These are phyloP conservation scores for Telmatochromis brachygnathus DNA, from an alignment of 2,113 vertebrate species.

Conservation along the genomic window DNA sequence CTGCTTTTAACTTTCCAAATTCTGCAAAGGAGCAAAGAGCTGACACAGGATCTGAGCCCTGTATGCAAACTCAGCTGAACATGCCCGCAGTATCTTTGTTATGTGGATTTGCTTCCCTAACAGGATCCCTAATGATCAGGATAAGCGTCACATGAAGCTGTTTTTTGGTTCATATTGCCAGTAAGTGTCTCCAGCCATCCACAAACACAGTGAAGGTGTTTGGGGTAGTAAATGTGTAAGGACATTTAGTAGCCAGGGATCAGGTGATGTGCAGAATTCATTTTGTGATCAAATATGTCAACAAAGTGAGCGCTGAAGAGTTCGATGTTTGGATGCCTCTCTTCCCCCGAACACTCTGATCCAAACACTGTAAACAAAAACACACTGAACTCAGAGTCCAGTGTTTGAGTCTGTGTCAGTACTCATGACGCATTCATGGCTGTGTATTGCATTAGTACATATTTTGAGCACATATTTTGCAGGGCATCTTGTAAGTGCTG, in stretches of 20 bases:
- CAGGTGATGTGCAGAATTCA: neutral
- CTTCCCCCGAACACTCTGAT: neutral
- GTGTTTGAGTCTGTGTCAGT: neutral
- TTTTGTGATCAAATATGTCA: neutral
- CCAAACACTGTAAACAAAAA: neutral
- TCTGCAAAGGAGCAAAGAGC: neutral
- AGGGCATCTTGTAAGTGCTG: neutral
- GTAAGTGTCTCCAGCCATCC: neutral
- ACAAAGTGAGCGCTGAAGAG: neutral
- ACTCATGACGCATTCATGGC: neutral
- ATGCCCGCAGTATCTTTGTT: accelerated
- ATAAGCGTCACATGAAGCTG: neutral
- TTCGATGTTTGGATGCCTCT: neutral
- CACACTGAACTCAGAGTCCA: neutral
- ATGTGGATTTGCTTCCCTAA: neutral
- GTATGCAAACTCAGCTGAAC: neutral
- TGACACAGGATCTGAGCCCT: neutral
- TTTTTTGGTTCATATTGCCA: neutral
- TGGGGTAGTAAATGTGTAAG: neutral
- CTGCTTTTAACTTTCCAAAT: neutral
- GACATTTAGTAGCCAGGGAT: neutral
- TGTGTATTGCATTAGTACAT: neutral
- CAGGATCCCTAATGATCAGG: neutral
- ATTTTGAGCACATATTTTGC: neutral
- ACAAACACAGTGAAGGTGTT: accelerated